phyloP scores from a whole-genome alignment of 1,140 invertebrate species.

The Camponotus pennsylvanicus region DNA sequence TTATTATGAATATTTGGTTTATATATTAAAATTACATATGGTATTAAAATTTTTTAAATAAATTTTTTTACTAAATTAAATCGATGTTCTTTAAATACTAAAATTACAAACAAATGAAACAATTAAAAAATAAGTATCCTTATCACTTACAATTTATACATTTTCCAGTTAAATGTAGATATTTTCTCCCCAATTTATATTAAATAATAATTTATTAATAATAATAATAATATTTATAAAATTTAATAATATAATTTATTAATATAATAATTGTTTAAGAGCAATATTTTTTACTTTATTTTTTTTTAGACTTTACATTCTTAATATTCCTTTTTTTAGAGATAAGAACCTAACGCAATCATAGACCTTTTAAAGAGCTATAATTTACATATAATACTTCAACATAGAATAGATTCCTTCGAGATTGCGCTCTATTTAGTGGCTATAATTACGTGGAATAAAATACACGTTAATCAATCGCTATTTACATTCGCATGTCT shows the following conservation, averaged over 20 bases:
- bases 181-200: not conserved
- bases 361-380: not conserved
- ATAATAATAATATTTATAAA: too few relatives aligned
- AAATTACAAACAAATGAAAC: not conserved
- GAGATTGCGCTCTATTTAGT: not conserved
- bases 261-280: too few relatives aligned
- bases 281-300: not conserved
- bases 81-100: too few relatives aligned
- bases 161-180: not conserved
- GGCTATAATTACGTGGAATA: conserved; percentile 56
- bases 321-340: not conserved
- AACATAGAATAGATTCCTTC: not conserved
- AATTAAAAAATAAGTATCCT: not conserved
- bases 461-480: conserved; percentile 78
- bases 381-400: not conserved
- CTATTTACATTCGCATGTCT: conserved; percentile 74
- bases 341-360: not conserved
- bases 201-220: not conserved
- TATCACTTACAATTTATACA: not conserved
- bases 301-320: not conserved
- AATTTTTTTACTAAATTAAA: too few relatives aligned
- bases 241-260: too few relatives aligned
- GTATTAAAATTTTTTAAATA: too few relatives aligned
- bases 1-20: too few relatives aligned
- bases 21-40: too few relatives aligned